Percentiles rank a stretch among this genome's conserved stretches.
These are phyloP conservation scores for Taeniopygia guttata DNA, from an alignment of 2,797 vertebrate genomes.

Conservation along the genomic window DNA sequence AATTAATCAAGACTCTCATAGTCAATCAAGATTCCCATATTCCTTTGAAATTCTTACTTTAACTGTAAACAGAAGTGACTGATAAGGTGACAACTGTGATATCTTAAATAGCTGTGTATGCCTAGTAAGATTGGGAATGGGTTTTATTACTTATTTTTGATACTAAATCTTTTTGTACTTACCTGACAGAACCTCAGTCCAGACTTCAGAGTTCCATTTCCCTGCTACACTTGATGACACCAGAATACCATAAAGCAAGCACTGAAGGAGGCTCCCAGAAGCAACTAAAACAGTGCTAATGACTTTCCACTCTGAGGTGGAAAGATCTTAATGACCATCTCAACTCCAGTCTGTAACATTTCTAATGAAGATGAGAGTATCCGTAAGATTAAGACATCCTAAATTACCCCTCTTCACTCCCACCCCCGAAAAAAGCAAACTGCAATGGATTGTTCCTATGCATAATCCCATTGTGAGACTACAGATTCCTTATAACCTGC, in stretches of 20 bases:
- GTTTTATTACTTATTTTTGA: background rate
- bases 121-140: background rate
- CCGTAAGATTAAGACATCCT: background rate
- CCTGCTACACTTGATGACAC: background rate
- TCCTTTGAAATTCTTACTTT: background rate
- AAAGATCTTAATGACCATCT: background rate
- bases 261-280: background rate
- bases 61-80: background rate
- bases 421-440: fast-evolving
- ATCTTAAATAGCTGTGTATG: background rate
- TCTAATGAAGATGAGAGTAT: background rate
- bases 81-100: fast-evolving
- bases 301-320: background rate
- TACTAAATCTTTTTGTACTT: background rate
- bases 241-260: background rate
- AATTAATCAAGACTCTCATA: background rate
- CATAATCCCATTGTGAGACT: background rate
- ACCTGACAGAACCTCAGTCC: background rate
- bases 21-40: background rate
- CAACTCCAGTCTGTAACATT: background rate
- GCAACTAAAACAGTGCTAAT: background rate
- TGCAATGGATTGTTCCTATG: background rate
- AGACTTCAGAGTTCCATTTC: background rate
- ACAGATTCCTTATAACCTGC: background rate
- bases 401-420: background rate